Evolutionary conservation across 2,888 invertebrate genomes (phyloP), one percentile per base, ranked within the genome.

Genomic region (Podabrus alpinus): DNA sequence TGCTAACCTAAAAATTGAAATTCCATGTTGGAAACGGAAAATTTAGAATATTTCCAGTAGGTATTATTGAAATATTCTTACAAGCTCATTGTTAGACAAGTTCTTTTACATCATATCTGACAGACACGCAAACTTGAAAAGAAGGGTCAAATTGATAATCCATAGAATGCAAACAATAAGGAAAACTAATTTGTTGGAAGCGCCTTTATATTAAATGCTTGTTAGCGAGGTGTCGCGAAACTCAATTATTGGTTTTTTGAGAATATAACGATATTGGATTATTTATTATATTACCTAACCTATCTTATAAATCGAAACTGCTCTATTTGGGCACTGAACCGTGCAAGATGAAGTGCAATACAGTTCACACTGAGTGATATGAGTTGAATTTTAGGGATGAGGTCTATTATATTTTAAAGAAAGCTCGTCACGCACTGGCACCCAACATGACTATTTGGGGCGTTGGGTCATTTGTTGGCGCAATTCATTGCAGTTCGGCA

Each of bases 321-420:
- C 77, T 82, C 82, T 81, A 82, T 82, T 82, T 83, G 81, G 77
- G 80, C 83, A 81, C 68, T 79, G 80, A 80, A 72, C 82, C 83
- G 79, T 82, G 82, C 82, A 82, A 83, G 83, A 83, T 82, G 82
- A 82, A 82, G 83, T 83, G 81, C 81, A 80, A 81, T 80, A 80
- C 80, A 77, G 79, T 77, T 75, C 77, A 76, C 71, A 71, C 66
- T 76, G 76, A 76, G 76, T 74, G 78, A 78, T 78, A 77, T 73
- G 77, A 75, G 74, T 68, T 73, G 73, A 64, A 73, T 71, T 64
- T 64, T 74, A 79, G 77, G 79, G 79, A 79, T 81, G 78, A 79
- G 79, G 80, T 80, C 81, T 80, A 80, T 80, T 81, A 81, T 81
- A 81, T 81, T 81, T 81, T 81, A 81, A 81, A 81, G 81, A 81